Evolutionary conservation across 2,888 invertebrate genomes (phyloP).

Genomic region (Acronicta alni): DNA sequence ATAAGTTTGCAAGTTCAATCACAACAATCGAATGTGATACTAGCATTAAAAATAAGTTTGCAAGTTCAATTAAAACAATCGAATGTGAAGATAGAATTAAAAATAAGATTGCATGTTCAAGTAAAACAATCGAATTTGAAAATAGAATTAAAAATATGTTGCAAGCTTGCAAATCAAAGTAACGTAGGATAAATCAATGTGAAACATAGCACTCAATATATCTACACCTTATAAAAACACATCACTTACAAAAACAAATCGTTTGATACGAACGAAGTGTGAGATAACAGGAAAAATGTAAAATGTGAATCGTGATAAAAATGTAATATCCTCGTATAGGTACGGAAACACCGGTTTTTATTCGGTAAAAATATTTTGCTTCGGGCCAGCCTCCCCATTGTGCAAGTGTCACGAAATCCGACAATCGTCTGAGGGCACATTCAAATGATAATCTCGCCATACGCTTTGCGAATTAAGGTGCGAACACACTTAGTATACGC

Average conservation of each 20-base stretch:
- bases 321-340: constrained; percentile 75
- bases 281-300: constrained; percentile 67
- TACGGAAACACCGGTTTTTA: constrained; percentile 75
- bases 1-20: too few species aligned
- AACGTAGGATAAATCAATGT: not conserved
- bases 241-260: constrained; percentile 57
- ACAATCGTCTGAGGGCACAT: constrained; percentile 87
- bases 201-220: constrained; percentile 37
- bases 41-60: too few species aligned
- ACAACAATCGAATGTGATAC: not conserved
- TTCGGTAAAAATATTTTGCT: constrained; percentile 78
- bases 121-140: too few species aligned
- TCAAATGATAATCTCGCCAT: constrained; percentile 87
- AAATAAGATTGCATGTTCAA: too few species aligned
- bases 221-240: constrained; percentile 28
- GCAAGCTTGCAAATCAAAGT: constrained; percentile 18
- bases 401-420: constrained; percentile 82
- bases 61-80: too few species aligned
- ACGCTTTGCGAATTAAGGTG: constrained; percentile 80
- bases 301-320: constrained; percentile 79
- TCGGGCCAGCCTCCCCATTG: constrained; percentile 77
- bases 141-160: too few species aligned
- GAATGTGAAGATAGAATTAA: too few species aligned
- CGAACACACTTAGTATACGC: constrained; percentile 62
- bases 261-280: constrained; percentile 62